Evolutionary conservation across 2,797 vertebrate species (phyloP), one percentile per base, ranked within the genome.

Genomic region (Bradypodion pumilum): DNA sequence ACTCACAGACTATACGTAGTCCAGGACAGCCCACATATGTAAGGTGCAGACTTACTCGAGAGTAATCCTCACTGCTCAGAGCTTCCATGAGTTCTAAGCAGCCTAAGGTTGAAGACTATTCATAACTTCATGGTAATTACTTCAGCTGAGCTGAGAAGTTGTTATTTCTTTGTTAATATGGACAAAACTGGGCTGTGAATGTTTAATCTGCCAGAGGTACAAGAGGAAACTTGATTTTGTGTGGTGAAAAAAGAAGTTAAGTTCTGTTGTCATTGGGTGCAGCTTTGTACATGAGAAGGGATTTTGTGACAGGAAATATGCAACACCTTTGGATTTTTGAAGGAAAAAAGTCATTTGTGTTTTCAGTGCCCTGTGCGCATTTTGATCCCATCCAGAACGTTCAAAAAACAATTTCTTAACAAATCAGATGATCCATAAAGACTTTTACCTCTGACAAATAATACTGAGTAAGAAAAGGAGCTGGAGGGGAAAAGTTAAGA

Each of bases 381-480:
- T 95, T 94, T 91, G 75, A 87, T 91, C 90, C 82, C 70, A 87
- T 72, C 29, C 66, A 77, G 81, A 85, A 79, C 32, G 77, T 92
- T 95, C 89, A 94, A 94, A 56, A 91, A 93, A 19, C 59, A 85
- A 60, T 80, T 92, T 79, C 92, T 90, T 92, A 95, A 92, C 87
- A 90, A 92, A 76, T 81, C 82, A 80, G 81, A 60, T 86, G 87
- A 93, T 88, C 94, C 92, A 88, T 91, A 91, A 90, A 90, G 83
- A 91, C 90, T 89, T 92, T 91, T 90, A 89, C 42, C 35, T 29
- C 32, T 19, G 91, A 93, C 92, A 94, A 92, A 94, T 86, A 92
- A 91, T 93, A 88, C 84, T 86, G 86, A 4, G 13, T 90, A 7
- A 0, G 91, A 92, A 89, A 93, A 93, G 89, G 92, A 92, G 91